Evolutionary conservation across 2,113 vertebrate genomes (phyloP).

Genomic region (Ranitomeya variabilis): DNA sequence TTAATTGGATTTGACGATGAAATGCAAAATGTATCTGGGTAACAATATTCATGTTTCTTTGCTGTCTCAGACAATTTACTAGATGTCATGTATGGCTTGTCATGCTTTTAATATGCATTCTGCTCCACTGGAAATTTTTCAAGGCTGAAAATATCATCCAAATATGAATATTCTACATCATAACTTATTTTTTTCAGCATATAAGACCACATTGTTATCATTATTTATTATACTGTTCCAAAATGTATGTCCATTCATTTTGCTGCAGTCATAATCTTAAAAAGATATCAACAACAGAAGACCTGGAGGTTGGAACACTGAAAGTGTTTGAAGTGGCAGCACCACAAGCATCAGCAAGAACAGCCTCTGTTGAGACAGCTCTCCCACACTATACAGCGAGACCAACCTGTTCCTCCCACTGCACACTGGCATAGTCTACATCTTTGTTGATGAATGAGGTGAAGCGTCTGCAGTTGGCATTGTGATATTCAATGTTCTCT

Average conservation of each 20-base stretch:
- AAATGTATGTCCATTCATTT: constrained; percentile 46
- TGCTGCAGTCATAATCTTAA: constrained; percentile 38
- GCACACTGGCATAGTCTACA: constrained; percentile 66
- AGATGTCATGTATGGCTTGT: constrained; percentile 1
- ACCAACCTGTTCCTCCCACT: constrained; percentile 56
- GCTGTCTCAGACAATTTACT: background rate
- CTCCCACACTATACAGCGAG: constrained; percentile 53
- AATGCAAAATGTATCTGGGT: background rate
- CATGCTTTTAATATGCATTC: constrained; percentile 41
- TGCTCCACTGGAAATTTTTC: constrained; percentile 14
- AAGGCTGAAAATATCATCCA: constrained; percentile 15
- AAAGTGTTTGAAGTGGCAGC: constrained; percentile 43
- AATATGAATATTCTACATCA: constrained; percentile 21
- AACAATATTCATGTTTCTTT: background rate
- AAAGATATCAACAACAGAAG: constrained; percentile 57
- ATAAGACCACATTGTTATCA: constrained; percentile 26
- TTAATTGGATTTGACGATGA: constrained; percentile 1
- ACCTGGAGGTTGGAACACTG: constrained; percentile 47
- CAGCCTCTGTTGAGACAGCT: constrained; percentile 58
- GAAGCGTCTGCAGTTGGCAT: constrained; percentile 46
- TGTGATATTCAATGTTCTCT: constrained; percentile 65
- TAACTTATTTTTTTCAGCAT: constrained; percentile 18
- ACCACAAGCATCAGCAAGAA: constrained; percentile 49
- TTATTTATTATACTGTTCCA: constrained; percentile 12
- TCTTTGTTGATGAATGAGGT: constrained; percentile 68